Evolutionary conservation across 2,113 vertebrate genomes (phyloP), one percentile per base, ranked within the genome.

Genomic region (Onychorhynchus coronatus): DNA sequence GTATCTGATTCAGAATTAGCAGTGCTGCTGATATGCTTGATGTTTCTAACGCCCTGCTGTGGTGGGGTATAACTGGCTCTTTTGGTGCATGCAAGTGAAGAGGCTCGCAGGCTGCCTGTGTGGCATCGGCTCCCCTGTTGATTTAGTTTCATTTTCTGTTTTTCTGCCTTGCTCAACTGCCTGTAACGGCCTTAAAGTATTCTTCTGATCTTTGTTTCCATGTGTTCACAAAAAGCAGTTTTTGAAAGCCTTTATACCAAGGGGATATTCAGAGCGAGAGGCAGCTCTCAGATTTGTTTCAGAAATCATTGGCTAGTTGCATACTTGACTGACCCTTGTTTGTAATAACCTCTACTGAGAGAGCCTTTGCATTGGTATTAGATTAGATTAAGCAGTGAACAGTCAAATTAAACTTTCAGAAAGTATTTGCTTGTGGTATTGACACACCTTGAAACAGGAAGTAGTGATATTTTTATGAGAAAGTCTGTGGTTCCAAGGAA

Each of bases 71-170:
- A 67, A 28, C 24, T 39, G 88, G 46, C 21, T 86, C 53, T 95
- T 76, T 59, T 27, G 50, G 49, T 76, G 85, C 31, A 25, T 46
- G 55, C 12, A 9, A 44, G 53, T 2, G 20, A 58, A 72, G 67
- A 89, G 65, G 47, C 59, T 93, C 62, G 5, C 75, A 59, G 72
- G 42, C 91, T 89, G 47, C 77, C 92, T 91, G 94, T 91, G 90
- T 96, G 96, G 92, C 96, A 96, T 92, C 2, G 8, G 91, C 90
- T 89, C 89, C 87, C 95, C 95, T 98, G 96, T 97, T 97, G 96
- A 94, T 94, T 97, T 96, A 95, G 92, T 97, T 98, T 97, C 93
- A 83, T 95, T 97, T 97, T 97, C 94, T 98, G 96, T 97, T 98
- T 97, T 96, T 76, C 96, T 97, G 94, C 83, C 82, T 94, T 95